phyloP scores from a whole-genome alignment of 1,140 invertebrate species.

The Heterodera carotae region DNA sequence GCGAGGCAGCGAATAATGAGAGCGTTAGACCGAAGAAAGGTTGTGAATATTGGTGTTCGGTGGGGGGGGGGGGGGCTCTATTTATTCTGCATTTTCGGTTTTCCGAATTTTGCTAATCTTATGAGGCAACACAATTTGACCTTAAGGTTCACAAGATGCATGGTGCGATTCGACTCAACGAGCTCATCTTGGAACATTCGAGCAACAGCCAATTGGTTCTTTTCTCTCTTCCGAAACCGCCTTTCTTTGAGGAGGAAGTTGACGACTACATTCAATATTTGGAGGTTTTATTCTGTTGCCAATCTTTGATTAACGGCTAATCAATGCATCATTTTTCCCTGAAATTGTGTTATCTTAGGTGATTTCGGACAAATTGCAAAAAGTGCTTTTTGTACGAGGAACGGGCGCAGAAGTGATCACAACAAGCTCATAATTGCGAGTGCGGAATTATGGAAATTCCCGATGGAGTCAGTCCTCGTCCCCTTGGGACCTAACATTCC shows the following conservation, averaged over 20 bases:
- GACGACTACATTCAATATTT: slow-evolving; percentile 60
- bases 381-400: slow-evolving; percentile 93
- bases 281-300: slow-evolving; percentile 27
- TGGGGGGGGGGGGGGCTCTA: neutral
- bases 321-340: slow-evolving; percentile 70
- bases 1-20: slow-evolving; percentile 53
- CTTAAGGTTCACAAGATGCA: slow-evolving; percentile 78
- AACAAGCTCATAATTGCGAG: slow-evolving; percentile 81
- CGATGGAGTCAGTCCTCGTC: neutral
- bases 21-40: slow-evolving; percentile 53
- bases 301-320: neutral
- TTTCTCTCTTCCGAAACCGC: slow-evolving; percentile 93
- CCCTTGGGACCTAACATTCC: neutral
- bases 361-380: slow-evolving; percentile 90
- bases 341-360: slow-evolving; percentile 96
- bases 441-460: neutral
- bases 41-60: neutral
- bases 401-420: slow-evolving; percentile 97
- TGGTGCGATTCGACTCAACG: slow-evolving; percentile 95
- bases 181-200: slow-evolving; percentile 93
- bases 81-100: no score
- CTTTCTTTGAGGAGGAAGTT: slow-evolving; percentile 69
- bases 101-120: no score
- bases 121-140: no score
- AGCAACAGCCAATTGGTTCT: slow-evolving; percentile 95